Conservation (phyloP, 1,140 invertebrate genomes). For the Asobara japonica region DNA sequence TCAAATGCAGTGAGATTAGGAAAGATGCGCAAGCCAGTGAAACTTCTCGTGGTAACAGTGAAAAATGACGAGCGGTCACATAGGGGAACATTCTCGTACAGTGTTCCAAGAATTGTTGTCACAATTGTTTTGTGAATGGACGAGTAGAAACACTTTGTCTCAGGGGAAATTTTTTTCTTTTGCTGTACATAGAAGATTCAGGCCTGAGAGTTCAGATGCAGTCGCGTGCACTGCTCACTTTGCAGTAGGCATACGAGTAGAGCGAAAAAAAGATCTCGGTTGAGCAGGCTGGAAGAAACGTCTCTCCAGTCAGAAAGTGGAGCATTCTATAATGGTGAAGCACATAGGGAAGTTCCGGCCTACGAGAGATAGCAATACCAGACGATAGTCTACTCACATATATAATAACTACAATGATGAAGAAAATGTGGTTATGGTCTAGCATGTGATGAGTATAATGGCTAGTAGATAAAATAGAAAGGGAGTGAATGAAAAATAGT, state of each 20-base stretch:
- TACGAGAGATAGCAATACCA: slow-evolving; percentile 9
- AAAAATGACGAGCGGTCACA: too few relatives aligned
- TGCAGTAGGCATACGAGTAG: not conserved
- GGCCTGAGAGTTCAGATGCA: not conserved
- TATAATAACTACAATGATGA: slow-evolving; percentile 15
- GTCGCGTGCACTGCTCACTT: not conserved
- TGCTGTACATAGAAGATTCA: not conserved
- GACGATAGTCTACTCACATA: not conserved
- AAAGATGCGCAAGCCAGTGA: too few relatives aligned
- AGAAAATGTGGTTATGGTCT: slow-evolving; percentile 2
- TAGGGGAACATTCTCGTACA: too few relatives aligned
- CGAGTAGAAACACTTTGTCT: too few relatives aligned
- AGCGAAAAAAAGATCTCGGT: slow-evolving; percentile 16
- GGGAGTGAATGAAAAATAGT: not conserved
- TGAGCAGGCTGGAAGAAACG: slow-evolving; percentile 26
- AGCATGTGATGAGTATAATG: not conserved
- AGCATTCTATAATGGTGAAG: slow-evolving; percentile 11
- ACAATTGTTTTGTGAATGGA: too few relatives aligned
- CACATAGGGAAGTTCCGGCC: slow-evolving; percentile 5
- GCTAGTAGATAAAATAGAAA: not conserved
- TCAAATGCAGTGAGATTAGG: too few relatives aligned
- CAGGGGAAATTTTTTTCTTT: not conserved
- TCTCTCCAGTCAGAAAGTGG: slow-evolving; percentile 19
- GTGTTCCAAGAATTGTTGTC: too few relatives aligned
- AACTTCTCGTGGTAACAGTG: too few relatives aligned